Conservation (phyloP, 1,140 invertebrate genomes). For the Papilio xuthus region DNA sequence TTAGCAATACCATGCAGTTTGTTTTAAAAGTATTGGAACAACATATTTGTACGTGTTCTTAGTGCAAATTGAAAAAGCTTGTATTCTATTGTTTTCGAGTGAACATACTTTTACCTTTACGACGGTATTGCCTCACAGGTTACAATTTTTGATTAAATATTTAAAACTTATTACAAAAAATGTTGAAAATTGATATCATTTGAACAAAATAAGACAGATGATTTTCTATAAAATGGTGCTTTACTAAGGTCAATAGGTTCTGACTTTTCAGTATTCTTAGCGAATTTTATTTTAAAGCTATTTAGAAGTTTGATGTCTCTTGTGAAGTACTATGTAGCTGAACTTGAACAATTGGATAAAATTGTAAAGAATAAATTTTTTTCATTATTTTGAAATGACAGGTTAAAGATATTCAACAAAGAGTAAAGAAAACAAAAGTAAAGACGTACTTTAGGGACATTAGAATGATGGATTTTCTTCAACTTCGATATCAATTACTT, state of each 20-base stretch:
- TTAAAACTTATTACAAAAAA: conserved; percentile 22
- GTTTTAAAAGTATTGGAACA: neutral
- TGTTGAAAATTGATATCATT: conserved; percentile 30
- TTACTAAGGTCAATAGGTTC: conserved; percentile 11
- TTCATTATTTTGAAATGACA: neutral
- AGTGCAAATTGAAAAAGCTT: conserved; percentile 32
- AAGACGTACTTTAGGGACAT: neutral
- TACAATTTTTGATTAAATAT: conserved; percentile 28
- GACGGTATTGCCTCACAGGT: neutral
- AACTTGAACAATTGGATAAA: conserved; percentile 32
- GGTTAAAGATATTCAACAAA: neutral
- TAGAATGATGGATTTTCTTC: neutral
- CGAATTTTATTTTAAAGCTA: conserved; percentile 32
- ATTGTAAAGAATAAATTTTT: neutral
- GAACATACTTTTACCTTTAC: conserved; percentile 5
- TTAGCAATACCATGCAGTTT: neutral
- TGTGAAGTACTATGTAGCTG: conserved; percentile 9
- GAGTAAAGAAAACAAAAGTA: neutral
- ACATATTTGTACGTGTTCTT: conserved; percentile 5
- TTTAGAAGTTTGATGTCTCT: conserved; percentile 27
- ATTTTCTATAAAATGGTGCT: conserved; percentile 15
- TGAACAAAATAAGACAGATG: conserved; percentile 23
- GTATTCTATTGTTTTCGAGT: neutral
- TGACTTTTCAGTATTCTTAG: conserved; percentile 20
- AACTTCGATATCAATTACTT: neutral